Conservation (phyloP, 2,888 invertebrate genomes). For the Cephus spinipes region DNA sequence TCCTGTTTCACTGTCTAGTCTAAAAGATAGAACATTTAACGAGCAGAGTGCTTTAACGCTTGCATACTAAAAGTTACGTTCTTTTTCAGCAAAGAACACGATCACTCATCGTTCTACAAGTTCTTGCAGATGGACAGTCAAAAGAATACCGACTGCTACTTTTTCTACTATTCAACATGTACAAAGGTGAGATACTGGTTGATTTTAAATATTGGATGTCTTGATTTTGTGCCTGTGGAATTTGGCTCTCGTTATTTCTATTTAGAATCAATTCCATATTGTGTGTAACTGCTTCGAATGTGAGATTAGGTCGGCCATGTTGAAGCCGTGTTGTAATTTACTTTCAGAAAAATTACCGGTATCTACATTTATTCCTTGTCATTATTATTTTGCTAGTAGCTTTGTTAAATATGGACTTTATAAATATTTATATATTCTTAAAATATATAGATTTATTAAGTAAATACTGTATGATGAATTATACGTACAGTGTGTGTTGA, state of each 20-base stretch:
- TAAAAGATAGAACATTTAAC: not conserved
- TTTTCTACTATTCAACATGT: constrained; percentile 89
- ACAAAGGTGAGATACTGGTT: constrained; percentile 75
- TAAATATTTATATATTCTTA: too few species aligned
- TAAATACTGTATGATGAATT: too few species aligned
- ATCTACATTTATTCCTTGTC: too few species aligned
- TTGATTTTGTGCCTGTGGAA: constrained; percentile 10
- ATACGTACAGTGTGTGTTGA: too few species aligned
- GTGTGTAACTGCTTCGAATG: constrained; percentile 24
- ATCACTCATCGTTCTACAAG: constrained; percentile 61
- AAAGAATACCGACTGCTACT: constrained; percentile 88
- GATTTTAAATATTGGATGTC: too few species aligned
- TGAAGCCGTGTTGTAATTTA: constrained; percentile 42
- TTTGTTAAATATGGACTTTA: too few species aligned
- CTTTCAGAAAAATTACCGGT: too few species aligned
- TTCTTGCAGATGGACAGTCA: constrained; percentile 74
- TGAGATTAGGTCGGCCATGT: constrained; percentile 60
- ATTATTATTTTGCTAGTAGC: too few species aligned
- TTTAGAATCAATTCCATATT: constrained; percentile 38
- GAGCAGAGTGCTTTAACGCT: constrained; percentile 7
- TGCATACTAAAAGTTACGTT: constrained; percentile 22
- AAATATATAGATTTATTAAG: too few species aligned
- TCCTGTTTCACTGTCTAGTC: constrained; percentile 1
- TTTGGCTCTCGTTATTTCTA: constrained; percentile 11
- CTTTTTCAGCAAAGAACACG: constrained; percentile 62